Evolutionary conservation across 2,797 vertebrate species (phyloP), one percentile per base, ranked within the genome.

Genomic region (Phrynocephalus forsythii): DNA sequence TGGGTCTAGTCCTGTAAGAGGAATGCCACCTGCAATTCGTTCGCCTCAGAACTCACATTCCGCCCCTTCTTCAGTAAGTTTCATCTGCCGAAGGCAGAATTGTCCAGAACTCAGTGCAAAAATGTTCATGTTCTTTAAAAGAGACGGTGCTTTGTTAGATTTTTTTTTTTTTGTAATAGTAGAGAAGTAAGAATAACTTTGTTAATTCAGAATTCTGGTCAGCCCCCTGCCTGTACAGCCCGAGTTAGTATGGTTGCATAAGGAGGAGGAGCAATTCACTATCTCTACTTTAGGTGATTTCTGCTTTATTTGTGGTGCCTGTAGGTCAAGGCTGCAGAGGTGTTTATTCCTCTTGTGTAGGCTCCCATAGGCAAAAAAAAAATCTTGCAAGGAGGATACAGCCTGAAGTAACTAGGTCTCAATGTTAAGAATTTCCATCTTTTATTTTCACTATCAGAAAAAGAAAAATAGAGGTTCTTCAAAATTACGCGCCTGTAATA

Each of bases 11-110:
- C 98, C 98, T 82, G 98, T 99, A 92, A 97, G 99, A 97, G 98
- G 98, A 33, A 96, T 98, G 89, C 98, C 98, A 91, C 98, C 98
- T 90, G 97, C 97, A 88, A 98, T 99, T 92, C 98, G 98, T 93
- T 99, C 98, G 87, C 99, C 99, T 92, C 99, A 99, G 93, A 99
- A 99, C 94, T 99, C 99, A 96, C 98, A 98, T 97, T 99, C 98
- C 94, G 96, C 98, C 97, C 98, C 98, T 96, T 98, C 97, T 90
- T 97, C 97, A 96, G 99, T 99, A 96, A 96, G 98, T 97, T 84
- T 87, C 26, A 81, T 63, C 68, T 91, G 0, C 6, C 56, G 28
- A 82, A 63, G 33, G 85, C 78, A 68, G 79, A 13, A 3, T 24
- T 87, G 6, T 8, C 28, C 63, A 69, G 22, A 86, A 44, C 90